Evolutionary conservation across 2,113 vertebrate species (phyloP), one percentile per base, ranked within the genome.

Genomic region (Nesoenas mayeri): DNA sequence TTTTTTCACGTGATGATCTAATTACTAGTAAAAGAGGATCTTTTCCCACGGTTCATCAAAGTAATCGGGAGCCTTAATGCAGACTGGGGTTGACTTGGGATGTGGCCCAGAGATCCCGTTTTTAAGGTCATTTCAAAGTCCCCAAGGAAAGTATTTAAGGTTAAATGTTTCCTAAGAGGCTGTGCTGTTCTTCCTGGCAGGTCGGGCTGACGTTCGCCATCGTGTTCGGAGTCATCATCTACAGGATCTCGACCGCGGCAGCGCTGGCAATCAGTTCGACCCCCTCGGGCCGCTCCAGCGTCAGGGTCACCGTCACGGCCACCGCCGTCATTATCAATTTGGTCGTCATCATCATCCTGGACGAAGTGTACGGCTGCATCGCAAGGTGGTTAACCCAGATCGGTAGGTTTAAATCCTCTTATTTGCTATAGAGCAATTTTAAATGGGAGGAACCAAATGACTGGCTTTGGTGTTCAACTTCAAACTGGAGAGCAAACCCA

Each of bases 251-350:
- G n/a, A 99, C 98, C 0, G 99, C 98, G 2, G 98, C 99, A 0
- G 99, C 99, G 0, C 95, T 99, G 81, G 99, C 99, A 67, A 98
- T 99, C 93, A 99, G 98, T 89, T 97, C 97, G 42, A 98, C 98
- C 7, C 98, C 98, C 1, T 98, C 98, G 0, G 98, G 98, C 25
- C 97, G 98, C 9, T 98, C 98, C 7, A 99, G 99, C 29, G 98
- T 99, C 56, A 96, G 99, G 29, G 99, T 99, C 83, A 99, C 99
- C 0, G 99, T 99, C 96, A 99, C 99, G 3, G 98, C 99, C 94
- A 99, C 99, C 0, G 99, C 98, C 0, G 99, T 99, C 88, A 98
- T 99, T 94, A 99, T 99, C 97, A 99, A 99, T 97, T 97, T 99
- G 93, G 98, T 99, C 38, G 97, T 99, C 93, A 99, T 99, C 97